phyloP scores from a whole-genome alignment of 2,888 invertebrate species.

The Phymatocera aterrima region DNA sequence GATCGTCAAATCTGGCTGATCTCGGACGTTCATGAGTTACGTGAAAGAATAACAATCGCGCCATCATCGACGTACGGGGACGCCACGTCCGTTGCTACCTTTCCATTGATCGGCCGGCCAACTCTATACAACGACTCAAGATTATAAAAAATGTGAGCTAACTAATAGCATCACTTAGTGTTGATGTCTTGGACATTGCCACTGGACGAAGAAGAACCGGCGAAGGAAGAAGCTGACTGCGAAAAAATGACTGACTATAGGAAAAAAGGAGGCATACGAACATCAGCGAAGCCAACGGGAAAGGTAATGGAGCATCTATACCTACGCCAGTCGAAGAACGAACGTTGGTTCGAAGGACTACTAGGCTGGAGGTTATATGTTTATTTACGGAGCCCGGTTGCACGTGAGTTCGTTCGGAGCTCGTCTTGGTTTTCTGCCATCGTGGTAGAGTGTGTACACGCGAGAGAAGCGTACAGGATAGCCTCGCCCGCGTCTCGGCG shows the following conservation, averaged over 20 bases:
- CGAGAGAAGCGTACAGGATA: conserved; percentile 15
- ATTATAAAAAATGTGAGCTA: conserved; percentile 20
- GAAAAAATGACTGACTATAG: background rate
- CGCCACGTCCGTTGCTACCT: too few species aligned
- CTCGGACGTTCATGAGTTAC: background rate
- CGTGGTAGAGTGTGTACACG: conserved; percentile 14
- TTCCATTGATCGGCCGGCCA: conserved; percentile 10
- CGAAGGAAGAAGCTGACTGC: background rate
- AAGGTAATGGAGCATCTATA: conserved; percentile 35
- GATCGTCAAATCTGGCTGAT: conserved; percentile 13
- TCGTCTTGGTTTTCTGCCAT: background rate
- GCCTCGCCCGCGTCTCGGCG: conserved; percentile 40
- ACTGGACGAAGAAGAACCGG: background rate
- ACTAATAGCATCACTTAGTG: conserved; percentile 42
- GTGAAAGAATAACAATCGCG: conserved; percentile 12
- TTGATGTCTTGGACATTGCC: conserved; percentile 20
- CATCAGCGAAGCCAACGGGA: conserved; percentile 27
- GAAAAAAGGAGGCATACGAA: background rate
- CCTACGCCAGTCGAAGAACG: conserved; percentile 23
- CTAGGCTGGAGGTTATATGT: conserved; percentile 42
- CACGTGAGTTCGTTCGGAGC: conserved; percentile 35
- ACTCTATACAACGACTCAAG: background rate
- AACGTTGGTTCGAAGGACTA: conserved; percentile 8
- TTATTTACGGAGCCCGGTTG: conserved; percentile 42
- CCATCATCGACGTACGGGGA: too few species aligned